phyloP scores from a whole-genome alignment of 2,113 vertebrate genomes.

The human (Homo sapiens) region DNA sequence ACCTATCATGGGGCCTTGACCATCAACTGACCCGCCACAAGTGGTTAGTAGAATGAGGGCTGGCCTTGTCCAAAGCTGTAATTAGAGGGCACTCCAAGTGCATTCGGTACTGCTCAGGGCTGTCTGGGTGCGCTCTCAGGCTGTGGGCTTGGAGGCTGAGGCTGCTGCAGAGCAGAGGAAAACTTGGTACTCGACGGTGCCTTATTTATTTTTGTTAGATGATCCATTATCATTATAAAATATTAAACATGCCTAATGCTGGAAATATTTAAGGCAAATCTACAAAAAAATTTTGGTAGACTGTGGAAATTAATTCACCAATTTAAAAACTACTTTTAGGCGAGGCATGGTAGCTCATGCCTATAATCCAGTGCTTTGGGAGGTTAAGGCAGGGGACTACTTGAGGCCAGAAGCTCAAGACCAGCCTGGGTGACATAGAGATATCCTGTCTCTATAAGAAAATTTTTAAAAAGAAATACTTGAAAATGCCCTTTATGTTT shows the following conservation, averaged over 20 bases:
- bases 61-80: background rate
- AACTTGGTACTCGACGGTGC: background rate
- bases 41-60: background rate
- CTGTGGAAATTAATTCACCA: slow-evolving; percentile 20
- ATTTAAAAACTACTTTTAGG: slow-evolving; percentile 14
- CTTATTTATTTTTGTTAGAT: slow-evolving; percentile 29
- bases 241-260: background rate
- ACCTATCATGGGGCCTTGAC: background rate
- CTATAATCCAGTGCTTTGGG: too few species aligned
- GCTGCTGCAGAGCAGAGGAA: background rate
- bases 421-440: too few species aligned
- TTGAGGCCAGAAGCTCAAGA: too few species aligned
- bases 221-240: background rate
- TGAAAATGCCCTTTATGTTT: background rate
- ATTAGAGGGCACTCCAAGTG: background rate
- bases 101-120: background rate
- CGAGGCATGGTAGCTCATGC: too few species aligned
- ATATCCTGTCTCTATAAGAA: background rate
- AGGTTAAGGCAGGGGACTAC: too few species aligned
- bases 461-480: background rate
- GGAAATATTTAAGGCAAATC: slow-evolving; percentile 31
- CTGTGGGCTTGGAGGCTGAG: background rate
- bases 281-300: background rate
- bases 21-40: background rate
- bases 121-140: background rate